Evolutionary conservation across 1,140 invertebrate genomes (phyloP), one percentile per base, ranked within the genome.

Genomic region (Tetraneura akinire): DNA sequence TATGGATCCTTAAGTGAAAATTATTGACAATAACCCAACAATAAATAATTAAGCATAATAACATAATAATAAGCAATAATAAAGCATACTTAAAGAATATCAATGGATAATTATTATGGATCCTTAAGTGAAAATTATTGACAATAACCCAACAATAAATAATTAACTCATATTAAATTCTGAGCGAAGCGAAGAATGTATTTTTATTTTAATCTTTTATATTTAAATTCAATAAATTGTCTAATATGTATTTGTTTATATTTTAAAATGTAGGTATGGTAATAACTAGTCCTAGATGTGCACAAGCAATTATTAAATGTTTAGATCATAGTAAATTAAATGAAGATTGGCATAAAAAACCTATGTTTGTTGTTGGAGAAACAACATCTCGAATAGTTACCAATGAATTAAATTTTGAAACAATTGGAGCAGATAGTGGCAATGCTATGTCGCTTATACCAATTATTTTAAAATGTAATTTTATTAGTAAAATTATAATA

Each of bases 291-390:
- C 74, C 74, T 47, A 78, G 74, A 78, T 78, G 74, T 78, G 51
- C 37, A 23, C 55, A 13, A 18, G 74, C 55, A 60, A 1, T 78
- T 16, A 45, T 78, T 8, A 62, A 78, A 18, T 29, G 53, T 60
- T 49, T 78, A 21, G 37, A 6, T 2, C 9, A 47, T 78, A 2
- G 9, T 78, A 78, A 47, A 47, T 10, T 78, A 45, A 37, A 78
- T 47, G 42, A 78, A 23, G 29, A 26, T 60, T 78, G 74, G 74
- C 23, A 16, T 29, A 42, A 78, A 45, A 78, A 78, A 57, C 55
- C 37, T 60, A 47, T 78, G 18, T 78, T 78, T 78, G 74, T 78
- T 32, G 74, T 78, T 62, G 74, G 74, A 45, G 74, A 78, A 78
- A 8, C 74, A 62, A 78, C 74, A 60, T 23, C 74, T 60, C 32